Evolutionary conservation across 2,888 invertebrate genomes (phyloP).

Genomic region (Galerucella calmariensis): DNA sequence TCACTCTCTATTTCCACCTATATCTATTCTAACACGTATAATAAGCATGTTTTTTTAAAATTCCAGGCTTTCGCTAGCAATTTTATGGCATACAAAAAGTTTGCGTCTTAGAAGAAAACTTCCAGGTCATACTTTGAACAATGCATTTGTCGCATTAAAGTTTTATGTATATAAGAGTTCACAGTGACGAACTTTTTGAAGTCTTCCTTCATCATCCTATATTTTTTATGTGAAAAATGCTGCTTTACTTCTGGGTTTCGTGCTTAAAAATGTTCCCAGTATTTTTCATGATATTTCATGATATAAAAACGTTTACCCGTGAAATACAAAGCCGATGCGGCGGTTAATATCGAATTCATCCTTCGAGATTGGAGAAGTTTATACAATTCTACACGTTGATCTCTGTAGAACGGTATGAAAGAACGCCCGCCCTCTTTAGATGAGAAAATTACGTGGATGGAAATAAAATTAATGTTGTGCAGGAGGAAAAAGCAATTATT

Average conservation of each 20-base stretch:
- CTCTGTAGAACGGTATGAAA: too few relatives aligned
- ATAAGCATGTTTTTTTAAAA: background rate
- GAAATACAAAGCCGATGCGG: slow-evolving; percentile 1
- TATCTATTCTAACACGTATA: background rate
- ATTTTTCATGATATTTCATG: background rate
- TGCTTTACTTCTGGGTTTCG: background rate
- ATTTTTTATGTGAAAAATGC: background rate
- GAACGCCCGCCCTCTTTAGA: too few relatives aligned
- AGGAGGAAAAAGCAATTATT: too few relatives aligned
- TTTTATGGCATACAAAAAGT: background rate
- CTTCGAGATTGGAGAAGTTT: too few relatives aligned
- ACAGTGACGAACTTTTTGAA: slow-evolving; percentile 2
- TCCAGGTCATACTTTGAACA: background rate
- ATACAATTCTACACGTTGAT: too few relatives aligned
- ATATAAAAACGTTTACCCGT: background rate
- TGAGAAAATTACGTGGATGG: too few relatives aligned
- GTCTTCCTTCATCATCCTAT: background rate
- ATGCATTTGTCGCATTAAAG: slow-evolving; percentile 4
- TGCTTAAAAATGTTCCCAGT: background rate
- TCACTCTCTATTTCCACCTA: background rate
- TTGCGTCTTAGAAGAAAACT: background rate
- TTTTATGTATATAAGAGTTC: background rate
- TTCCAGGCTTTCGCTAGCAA: background rate
- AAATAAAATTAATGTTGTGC: too few relatives aligned
- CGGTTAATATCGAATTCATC: background rate